phyloP scores from a whole-genome alignment of 2,797 vertebrate species.

The Lepilemur septentrionalis region DNA sequence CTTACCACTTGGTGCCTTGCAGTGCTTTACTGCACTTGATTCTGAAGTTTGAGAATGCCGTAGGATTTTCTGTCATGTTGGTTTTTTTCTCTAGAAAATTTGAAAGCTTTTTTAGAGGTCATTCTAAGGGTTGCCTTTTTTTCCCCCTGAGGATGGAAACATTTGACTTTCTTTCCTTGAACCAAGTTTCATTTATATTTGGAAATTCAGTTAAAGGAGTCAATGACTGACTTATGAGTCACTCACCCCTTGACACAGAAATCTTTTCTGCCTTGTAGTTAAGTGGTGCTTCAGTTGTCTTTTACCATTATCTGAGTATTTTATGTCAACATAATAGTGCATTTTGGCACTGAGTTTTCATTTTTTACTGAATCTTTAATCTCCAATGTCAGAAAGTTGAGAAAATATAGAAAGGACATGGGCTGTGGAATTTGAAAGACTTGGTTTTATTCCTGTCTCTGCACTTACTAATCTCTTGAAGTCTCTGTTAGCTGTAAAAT shows the following conservation, averaged over 20 bases:
- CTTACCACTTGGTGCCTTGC: neutral
- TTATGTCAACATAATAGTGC: neutral
- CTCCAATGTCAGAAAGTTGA: neutral
- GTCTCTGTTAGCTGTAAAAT: neutral
- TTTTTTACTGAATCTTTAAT: conserved; percentile 16
- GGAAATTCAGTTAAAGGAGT: neutral
- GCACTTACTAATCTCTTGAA: neutral
- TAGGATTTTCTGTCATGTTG: neutral
- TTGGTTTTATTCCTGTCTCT: neutral
- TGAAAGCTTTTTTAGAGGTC: neutral
- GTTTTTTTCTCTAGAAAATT: neutral
- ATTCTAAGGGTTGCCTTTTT: neutral
- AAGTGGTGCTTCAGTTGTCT: neutral
- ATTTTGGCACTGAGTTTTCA: neutral
- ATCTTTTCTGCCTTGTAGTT: neutral
- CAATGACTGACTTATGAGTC: neutral
- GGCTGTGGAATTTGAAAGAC: neutral
- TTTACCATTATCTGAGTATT: neutral
- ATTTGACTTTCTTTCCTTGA: conserved; percentile 46
- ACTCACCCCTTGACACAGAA: neutral
- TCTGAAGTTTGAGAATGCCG: neutral
- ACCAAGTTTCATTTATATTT: conserved; percentile 55
- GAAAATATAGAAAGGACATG: neutral
- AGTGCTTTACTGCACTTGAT: neutral
- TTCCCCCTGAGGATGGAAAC: neutral